Evolutionary conservation across 2,113 vertebrate genomes (phyloP), one percentile per base, ranked within the genome.

Genomic region (Gambusia holbrooki): DNA sequence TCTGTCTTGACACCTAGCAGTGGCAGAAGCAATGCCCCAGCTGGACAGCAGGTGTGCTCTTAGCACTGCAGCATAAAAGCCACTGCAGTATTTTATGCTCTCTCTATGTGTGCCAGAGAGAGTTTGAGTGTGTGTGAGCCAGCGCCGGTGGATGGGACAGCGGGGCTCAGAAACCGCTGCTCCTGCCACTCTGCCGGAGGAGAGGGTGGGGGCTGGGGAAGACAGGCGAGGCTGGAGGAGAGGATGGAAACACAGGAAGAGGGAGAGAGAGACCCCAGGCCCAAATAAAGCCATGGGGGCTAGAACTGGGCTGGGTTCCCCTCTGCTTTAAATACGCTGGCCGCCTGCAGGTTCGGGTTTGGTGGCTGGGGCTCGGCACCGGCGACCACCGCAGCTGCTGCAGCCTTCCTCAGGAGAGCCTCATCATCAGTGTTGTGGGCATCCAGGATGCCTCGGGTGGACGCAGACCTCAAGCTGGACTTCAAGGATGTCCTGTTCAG

Each of bases 401-500:
- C 76, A 30, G 69, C 83, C 86, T 80, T 89, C 79, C 73, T 93
- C 86, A 89, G 79, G 78, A 85, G 89, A 87, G 68, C 88, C 77
- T 85, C 82, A 33, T 79, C 86, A 30, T 88, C 87, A 51, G 86
- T 82, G 25, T 74, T 85, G 45, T 88, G 82, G 72, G n/a, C 67
- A 22, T 35, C 76, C 78, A 87, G 85, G 89, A 99, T 99, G 98
- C 97, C 98, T 82, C 96, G 97, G 14, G 95, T 99, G 81, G 98
- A 99, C 73, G 94, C 94, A 25, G 98, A 99, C 92, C 96, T 99
- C 91, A 99, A 99, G 84, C 94, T 99, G 92, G 98, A 99, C 96
- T 99, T 99, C 88, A 98, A 99, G 90, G 98, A 99, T 93, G 98
- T 99, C 84, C 94, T 99, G 79, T 94, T 99, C 83, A 95, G 97